These are phyloP conservation scores for Euura saliciscinereae DNA, from an alignment of 1,140 invertebrate genomes.

Conservation along the genomic window DNA sequence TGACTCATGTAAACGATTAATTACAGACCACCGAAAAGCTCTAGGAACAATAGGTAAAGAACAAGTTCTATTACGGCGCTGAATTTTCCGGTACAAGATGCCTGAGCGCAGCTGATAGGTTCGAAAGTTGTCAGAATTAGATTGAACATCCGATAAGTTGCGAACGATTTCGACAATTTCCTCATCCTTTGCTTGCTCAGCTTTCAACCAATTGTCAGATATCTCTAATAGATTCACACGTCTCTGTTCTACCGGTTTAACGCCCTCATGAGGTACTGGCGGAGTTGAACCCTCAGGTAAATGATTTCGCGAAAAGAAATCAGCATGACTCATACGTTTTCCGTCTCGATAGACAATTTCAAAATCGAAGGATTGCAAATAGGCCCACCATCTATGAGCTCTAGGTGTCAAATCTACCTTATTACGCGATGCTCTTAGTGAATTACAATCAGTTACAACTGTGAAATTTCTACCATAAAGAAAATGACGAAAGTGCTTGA, in stretches of 20 bases:
- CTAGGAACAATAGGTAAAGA: conserved; percentile 42
- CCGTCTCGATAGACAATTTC: conserved; percentile 23
- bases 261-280: not conserved
- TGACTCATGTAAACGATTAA: conserved; percentile 43
- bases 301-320: conserved; percentile 25
- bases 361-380: conserved; percentile 40
- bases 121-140: conserved; percentile 26
- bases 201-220: conserved; percentile 29
- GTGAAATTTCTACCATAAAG: conserved; percentile 33
- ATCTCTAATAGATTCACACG: conserved; percentile 26
- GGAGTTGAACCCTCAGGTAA: not conserved
- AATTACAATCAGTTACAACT: conserved; percentile 40
- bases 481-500: conserved; percentile 46
- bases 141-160: conserved; percentile 23
- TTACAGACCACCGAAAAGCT: conserved; percentile 37
- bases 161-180: conserved; percentile 24
- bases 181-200: conserved; percentile 28
- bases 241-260: conserved; percentile 19
- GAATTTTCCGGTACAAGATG: conserved; percentile 34
- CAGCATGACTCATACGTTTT: conserved; percentile 22
- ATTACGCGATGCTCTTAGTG: conserved; percentile 36
- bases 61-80: conserved; percentile 26
- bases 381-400: conserved; percentile 46
- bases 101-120: conserved; percentile 33
- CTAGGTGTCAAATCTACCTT: conserved; percentile 43